Evolutionary conservation across 2,888 invertebrate species (phyloP), one percentile per base, ranked within the genome.

Genomic region (Nomada goodeniana): DNA sequence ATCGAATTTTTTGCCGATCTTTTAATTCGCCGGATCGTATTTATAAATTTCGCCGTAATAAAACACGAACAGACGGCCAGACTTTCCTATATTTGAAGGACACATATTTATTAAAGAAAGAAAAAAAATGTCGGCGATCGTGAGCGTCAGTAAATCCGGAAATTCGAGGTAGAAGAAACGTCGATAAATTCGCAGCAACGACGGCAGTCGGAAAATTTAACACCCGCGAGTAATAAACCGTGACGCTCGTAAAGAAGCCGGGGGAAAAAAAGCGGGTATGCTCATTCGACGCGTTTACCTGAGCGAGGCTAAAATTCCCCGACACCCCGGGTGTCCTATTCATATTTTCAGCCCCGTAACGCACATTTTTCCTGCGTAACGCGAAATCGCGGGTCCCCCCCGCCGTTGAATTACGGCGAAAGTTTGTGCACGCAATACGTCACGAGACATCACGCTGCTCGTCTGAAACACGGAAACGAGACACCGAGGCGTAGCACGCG

Each of bases 401-500:
- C 55, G 57, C 20, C 55, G 70, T 42, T 60, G 63, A 80, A 76
- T 76, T 80, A 76, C 70, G 59, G 13, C 18, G 69, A 65, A 65
- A 65, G 76, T 80, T 76, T 68, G 52, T 60, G 59, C 65, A 15
- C 47, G 70, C 70, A 65, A 70, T 76, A 59, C 59, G 61, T 80
- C 75, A 80, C 50, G 75, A 79, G 57, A 64, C 63, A 76, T 60
- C 63, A 42, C 2, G 18, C 29, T 53, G 42, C 13, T 53, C 42
- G 13, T 61, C 50, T 23, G 36, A 42, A 63, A 52, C 69, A n/a
- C 47, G 23, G 7, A 7, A 36, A 0, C 59, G 44, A 71, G 71
- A 71, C 61, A 71, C 36, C 23, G 60, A 42, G 36, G 23, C 23
- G 50, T 20, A 29, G 5, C 18, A 18, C 70, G 42, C 18, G 18